These are phyloP conservation scores for Tylochromis polylepis DNA, from an alignment of 2,113 vertebrate species.

Conservation along the genomic window DNA sequence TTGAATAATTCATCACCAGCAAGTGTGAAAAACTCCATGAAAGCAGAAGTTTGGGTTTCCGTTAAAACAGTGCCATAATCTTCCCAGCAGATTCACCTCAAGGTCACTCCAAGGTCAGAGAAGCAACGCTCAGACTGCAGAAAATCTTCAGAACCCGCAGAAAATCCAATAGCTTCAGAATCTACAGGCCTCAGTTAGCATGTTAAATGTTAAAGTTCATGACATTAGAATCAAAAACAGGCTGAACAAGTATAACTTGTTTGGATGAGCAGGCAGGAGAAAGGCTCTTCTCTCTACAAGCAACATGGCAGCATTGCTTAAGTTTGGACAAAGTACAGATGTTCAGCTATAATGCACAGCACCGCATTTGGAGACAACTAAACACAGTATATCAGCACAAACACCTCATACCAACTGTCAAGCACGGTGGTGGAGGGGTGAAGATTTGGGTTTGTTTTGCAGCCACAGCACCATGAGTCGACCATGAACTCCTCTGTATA, in stretches of 20 bases:
- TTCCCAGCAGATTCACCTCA: background rate
- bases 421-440: background rate
- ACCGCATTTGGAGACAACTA: background rate
- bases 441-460: background rate
- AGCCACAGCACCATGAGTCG: background rate
- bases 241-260: background rate
- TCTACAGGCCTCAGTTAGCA: background rate
- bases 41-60: background rate
- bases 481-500: background rate
- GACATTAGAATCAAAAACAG: background rate
- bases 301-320: background rate
- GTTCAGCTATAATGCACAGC: background rate
- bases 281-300: background rate
- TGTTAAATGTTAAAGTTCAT: background rate
- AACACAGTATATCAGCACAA: background rate
- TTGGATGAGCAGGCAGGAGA: background rate
- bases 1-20: background rate
- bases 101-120: background rate
- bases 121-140: background rate
- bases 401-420: background rate
- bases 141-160: background rate
- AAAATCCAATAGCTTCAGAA: background rate
- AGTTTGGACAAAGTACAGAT: background rate
- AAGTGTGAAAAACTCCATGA: background rate
- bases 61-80: background rate